Evolutionary conservation across 1,140 invertebrate species (phyloP), one percentile per base, ranked within the genome.

Genomic region (Lethrus apterus): DNA sequence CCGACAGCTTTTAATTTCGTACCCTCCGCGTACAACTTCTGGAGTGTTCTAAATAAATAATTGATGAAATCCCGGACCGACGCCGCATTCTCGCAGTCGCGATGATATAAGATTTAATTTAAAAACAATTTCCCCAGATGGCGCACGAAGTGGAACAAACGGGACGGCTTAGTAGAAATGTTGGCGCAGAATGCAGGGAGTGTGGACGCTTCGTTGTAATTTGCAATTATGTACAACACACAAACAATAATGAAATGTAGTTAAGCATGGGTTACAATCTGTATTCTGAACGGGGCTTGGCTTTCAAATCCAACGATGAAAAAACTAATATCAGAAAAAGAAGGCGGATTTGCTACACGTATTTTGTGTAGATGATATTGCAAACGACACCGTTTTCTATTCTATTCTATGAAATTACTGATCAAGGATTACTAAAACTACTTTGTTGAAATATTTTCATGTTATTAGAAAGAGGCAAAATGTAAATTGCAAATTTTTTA

Each of bases 1-100:
- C 50, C 53, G 50, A 52, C 53, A 55, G 50, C 53, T 55, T 52
- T 55, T 55, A 52, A 55, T 55, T 55, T 52, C 47, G 41, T 26
- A 46, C 42, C 50, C 46, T 29, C 32, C n/a, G n/a, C n/a, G 24
- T 43, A 49, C 40, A 49, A 44, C 40, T 50, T 48, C 50, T 24
- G 8, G 21, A 50, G 48, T 48, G 48, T 47, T 50, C 50, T 45
- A 55, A 52, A 55, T 48, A 54, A 54, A 54, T 54, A 54, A 54
- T 54, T 54, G 52, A 54, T 47, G 48, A 40, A 47, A 52, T 48
- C 50, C 32, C 45, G 30, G 34, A 33, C 46, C 50, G 50, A n/a
- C n/a, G n/a, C n/a, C n/a, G n/a, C n/a, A n/a, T 44, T 46, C 46
- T 51, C 40, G 34, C 33, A 40, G 46, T 23, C 38, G 31, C 44